Evolutionary conservation across 2,797 vertebrate genomes (phyloP).

Genomic region (Cheirogaleus major): DNA sequence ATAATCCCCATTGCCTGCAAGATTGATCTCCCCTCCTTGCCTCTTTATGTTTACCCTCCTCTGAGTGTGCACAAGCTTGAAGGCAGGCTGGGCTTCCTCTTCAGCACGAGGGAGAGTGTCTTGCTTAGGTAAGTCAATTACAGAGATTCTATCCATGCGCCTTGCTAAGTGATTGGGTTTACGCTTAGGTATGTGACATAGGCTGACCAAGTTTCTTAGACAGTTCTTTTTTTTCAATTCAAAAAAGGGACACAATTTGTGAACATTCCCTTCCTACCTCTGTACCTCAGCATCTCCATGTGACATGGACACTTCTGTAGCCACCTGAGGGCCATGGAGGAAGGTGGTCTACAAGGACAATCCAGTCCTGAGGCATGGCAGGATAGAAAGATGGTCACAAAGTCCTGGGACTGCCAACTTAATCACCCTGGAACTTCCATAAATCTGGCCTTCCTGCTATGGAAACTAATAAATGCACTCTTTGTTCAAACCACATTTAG

Average conservation of each 20-base stretch:
- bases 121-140: neutral
- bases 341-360: neutral
- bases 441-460: neutral
- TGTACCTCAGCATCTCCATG: neutral
- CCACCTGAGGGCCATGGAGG: neutral
- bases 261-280: neutral
- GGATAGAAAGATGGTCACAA: neutral
- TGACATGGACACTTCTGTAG: neutral
- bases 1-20: conserved; percentile 6
- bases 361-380: neutral
- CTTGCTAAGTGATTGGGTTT: neutral
- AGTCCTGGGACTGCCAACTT: neutral
- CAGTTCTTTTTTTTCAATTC: neutral
- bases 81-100: neutral
- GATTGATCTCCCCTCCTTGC: neutral
- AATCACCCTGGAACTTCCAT: neutral
- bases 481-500: neutral
- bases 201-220: neutral
- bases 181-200: neutral
- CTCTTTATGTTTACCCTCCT: conserved; percentile 28
- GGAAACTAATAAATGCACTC: neutral
- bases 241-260: neutral
- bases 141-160: neutral
- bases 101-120: neutral
- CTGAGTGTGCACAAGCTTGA: neutral